Evolutionary conservation across 2,888 invertebrate species (phyloP).

Genomic region (Synergus itoensis): DNA sequence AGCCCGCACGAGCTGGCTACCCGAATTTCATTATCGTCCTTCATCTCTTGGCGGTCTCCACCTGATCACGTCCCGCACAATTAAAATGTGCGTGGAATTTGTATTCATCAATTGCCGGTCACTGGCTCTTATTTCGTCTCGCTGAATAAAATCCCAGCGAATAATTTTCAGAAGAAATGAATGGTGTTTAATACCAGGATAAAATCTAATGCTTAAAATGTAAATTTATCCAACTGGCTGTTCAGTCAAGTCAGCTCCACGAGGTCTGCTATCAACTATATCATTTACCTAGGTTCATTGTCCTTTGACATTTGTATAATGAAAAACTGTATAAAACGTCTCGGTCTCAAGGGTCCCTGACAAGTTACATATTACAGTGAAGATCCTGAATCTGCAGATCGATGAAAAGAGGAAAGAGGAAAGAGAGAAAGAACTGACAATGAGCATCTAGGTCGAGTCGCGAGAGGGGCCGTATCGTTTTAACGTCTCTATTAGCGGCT

Average conservation of each 20-base stretch:
- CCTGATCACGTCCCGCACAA: neutral
- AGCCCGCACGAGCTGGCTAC: conserved; percentile 62
- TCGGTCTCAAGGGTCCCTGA: neutral
- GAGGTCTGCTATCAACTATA: neutral
- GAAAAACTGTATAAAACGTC: neutral
- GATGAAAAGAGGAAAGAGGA: conserved; percentile 33
- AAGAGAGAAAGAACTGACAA: conserved; percentile 64
- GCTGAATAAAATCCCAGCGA: neutral
- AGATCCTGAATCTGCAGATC: neutral
- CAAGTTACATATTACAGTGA: conserved; percentile 10
- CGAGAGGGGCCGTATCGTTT: conserved; percentile 74
- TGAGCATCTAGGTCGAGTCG: conserved; percentile 70
- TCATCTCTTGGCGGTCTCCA: conserved; percentile 12
- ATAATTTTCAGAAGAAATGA: neutral
- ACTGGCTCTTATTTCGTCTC: neutral
- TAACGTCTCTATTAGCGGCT: conserved; percentile 78
- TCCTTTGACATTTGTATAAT: neutral
- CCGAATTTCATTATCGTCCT: conserved; percentile 33
- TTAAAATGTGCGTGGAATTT: conserved; percentile 3
- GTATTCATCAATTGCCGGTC: conserved; percentile 9
- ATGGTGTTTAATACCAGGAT: neutral
- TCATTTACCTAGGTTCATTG: neutral
- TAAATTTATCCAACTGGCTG: neutral
- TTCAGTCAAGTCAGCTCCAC: neutral
- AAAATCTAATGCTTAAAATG: neutral